phyloP scores from a whole-genome alignment of 2,113 vertebrate species.

The Stictonetta naevosa region DNA sequence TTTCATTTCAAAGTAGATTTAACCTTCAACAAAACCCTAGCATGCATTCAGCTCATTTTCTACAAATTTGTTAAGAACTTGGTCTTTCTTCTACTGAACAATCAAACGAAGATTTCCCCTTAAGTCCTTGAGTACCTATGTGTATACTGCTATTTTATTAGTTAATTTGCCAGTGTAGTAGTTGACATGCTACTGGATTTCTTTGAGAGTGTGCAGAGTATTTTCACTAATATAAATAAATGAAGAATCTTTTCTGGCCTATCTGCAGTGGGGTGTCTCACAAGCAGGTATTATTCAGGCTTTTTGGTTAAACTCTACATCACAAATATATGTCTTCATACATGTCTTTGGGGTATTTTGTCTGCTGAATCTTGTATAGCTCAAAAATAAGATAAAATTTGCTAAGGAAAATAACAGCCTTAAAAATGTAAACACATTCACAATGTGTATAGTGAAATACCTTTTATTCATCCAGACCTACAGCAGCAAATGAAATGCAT shows the following conservation, averaged over 20 bases:
- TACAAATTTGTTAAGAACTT: not conserved
- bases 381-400: not conserved
- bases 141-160: not conserved
- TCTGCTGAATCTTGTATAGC: not conserved
- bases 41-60: not conserved
- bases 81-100: not conserved
- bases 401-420: not conserved
- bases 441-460: not conserved
- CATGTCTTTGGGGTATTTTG: not conserved
- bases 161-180: not conserved
- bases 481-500: not conserved
- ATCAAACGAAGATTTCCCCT: not conserved
- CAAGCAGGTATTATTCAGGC: not conserved
- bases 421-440: not conserved
- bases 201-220: not conserved
- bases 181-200: not conserved
- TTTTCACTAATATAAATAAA: not conserved
- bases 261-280: not conserved
- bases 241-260: not conserved
- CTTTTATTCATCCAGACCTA: not conserved
- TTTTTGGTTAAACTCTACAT: not conserved
- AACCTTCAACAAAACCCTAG: not conserved
- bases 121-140: not conserved
- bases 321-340: not conserved
- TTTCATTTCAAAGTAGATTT: not conserved